Conservation (phyloP, 2,888 invertebrate genomes). For the Aphrophora alni region DNA sequence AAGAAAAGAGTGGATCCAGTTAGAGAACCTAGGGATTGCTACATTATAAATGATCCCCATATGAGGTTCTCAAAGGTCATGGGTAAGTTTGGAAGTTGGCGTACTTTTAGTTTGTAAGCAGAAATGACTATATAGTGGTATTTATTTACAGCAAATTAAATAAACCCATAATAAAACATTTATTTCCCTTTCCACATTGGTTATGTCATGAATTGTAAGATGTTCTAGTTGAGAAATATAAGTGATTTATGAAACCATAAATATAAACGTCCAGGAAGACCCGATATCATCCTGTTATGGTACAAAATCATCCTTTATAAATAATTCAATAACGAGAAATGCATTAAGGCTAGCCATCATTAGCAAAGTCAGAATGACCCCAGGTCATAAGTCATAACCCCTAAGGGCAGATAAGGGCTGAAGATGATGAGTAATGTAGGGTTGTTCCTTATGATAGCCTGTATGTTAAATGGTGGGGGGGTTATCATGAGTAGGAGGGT, state of each 20-base stretch:
- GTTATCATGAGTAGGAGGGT: no score
- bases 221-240: neutral
- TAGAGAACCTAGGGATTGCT: no score
- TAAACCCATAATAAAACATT: no score
- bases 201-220: no score
- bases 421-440: neutral
- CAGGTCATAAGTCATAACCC: slow-evolving; percentile 1
- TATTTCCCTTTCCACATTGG: no score
- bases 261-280: neutral
- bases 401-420: neutral
- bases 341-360: neutral
- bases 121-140: no score
- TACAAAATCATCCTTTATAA: neutral
- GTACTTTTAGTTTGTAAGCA: no score
- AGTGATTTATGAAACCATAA: neutral
- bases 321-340: neutral
- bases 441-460: neutral
- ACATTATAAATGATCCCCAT: no score
- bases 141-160: no score
- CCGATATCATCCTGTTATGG: neutral
- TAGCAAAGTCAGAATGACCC: neutral
- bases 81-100: no score
- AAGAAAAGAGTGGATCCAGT: no score
- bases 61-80: no score
- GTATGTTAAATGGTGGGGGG: neutral